Evolutionary conservation across 1,140 invertebrate species (phyloP), one percentile per base, ranked within the genome.

Genomic region (Drosophila sechellia): DNA sequence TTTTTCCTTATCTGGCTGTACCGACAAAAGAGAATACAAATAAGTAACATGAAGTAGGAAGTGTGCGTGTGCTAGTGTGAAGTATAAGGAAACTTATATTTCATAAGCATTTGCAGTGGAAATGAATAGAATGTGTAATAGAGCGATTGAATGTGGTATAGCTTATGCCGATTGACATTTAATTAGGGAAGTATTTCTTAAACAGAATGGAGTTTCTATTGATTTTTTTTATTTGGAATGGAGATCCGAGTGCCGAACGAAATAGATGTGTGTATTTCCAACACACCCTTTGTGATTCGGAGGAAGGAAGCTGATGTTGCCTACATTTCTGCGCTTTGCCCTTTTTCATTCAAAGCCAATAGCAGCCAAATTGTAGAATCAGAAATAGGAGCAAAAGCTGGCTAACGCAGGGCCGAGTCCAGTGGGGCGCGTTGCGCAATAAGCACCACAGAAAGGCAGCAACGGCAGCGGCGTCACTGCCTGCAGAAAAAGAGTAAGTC

Each of bases 391-490:
- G 27, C 22, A 39, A 20, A 58, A 39, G 59, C 43, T 57, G 43
- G 53, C 61, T 49, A 61, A 52, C 61, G 63, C 49, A 37, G 34
- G 52, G 68, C 70, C 54, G 57, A 81, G 63, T 48, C 64, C 55
- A 45, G 46, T 66, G 45, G 56, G 54, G 59, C 64, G 83, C 83
- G 79, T 86, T 86, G 81, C 83, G 83, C 83, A 86, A 86, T 86
- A 83, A 74, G 54, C 57, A 57, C 76, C 60, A 53, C 43, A 54
- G 60, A 78, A 59, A 84, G 63, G 60, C 74, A 73, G 74, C 79
- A 48, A 76, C 77, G 65, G 58, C 77, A 75, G 78, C 45, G 45
- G 12, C 45, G 45, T 25, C 22, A n/a, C 17, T 22, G 34, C 45
- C 53, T 13, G 15, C 49, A 57, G 48, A 69, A 27, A 17, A 37